Base-by-base conservation (phyloP, 2,888 invertebrate species). In the Trichopoda pennipes region DNA sequence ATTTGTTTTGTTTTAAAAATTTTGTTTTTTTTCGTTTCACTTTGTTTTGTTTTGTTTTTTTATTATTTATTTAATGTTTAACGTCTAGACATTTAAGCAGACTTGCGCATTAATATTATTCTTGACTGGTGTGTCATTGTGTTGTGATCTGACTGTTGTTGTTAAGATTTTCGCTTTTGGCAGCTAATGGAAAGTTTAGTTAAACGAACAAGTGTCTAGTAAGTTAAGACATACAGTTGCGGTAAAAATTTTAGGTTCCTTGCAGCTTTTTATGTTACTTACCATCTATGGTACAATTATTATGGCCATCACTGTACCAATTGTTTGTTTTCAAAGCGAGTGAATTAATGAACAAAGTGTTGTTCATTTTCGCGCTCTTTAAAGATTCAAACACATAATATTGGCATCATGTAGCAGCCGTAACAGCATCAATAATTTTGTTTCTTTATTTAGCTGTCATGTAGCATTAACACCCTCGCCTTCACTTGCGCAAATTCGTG, bases 11-110 rank as follows among this genome's bases (percentile, higher is more conserved):
- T 38, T 49, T 64, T 55, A 38, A 42, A 66, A 60, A 76, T 68
- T 44, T 66, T 17, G 19, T 68, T 73, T 79, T 63, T 76, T 83
- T 32, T 32, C 32, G 32, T 6, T n/a, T n/a, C n/a, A n/a, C n/a
- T n/a, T n/a, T n/a, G n/a, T n/a, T n/a, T n/a, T n/a, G n/a, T n/a
- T n/a, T n/a, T n/a, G n/a, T n/a, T n/a, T 28, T 28, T 28, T 28
- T 28, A 2, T 28, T 28, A 28, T 28, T 28, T 28, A 79, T 82
- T 68, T 70, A 68, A 66, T 55, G 68, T 56, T 55, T 28, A 68
- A 73, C 72, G 85, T 85, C 85, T 85, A 85, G 85, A 85, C 85
- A 81, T 73, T 83, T 72, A 77, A 72, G 83, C 84, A 84, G 84
- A 85, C 85, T 79, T 81, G 80, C 84, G 80, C 73, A 79, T 73